Evolutionary conservation across 2,113 vertebrate genomes (phyloP).

Genomic region (Megatriorchis doriae): DNA sequence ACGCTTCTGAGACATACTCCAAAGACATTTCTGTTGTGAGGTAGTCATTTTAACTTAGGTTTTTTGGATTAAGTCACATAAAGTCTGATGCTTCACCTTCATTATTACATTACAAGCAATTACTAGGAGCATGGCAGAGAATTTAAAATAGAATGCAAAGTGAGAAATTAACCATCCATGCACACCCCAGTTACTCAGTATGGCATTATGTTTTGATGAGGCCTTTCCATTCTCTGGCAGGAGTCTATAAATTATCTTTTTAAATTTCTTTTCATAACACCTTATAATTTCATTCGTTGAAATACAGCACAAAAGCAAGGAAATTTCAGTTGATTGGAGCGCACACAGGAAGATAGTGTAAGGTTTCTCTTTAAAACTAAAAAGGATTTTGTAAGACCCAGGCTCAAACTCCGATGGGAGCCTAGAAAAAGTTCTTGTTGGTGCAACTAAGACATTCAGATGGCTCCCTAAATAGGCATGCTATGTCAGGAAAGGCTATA

Average conservation of each 20-base stretch:
- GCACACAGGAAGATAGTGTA: not conserved
- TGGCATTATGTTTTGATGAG: not conserved
- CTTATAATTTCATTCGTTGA: not conserved
- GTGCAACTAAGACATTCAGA: not conserved
- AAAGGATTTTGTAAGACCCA: not conserved
- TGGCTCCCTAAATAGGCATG: not conserved
- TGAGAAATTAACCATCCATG: not conserved
- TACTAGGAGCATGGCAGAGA: not conserved
- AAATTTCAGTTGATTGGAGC: not conserved
- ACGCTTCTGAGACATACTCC: not conserved
- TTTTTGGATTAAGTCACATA: not conserved
- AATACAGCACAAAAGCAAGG: not conserved
- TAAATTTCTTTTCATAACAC: not conserved
- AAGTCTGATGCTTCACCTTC: not conserved
- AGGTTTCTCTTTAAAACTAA: not conserved
- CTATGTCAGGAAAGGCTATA: slow-evolving; percentile 2
- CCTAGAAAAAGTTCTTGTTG: not conserved
- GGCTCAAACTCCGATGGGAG: not conserved
- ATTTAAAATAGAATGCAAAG: not conserved
- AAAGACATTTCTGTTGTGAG: not conserved
- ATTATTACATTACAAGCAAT: not conserved
- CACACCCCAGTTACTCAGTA: not conserved
- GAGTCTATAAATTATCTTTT: not conserved
- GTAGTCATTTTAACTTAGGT: not conserved
- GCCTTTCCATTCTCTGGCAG: not conserved